Conservation (phyloP, 1,140 invertebrate genomes). For the Cotesia vestalis region DNA sequence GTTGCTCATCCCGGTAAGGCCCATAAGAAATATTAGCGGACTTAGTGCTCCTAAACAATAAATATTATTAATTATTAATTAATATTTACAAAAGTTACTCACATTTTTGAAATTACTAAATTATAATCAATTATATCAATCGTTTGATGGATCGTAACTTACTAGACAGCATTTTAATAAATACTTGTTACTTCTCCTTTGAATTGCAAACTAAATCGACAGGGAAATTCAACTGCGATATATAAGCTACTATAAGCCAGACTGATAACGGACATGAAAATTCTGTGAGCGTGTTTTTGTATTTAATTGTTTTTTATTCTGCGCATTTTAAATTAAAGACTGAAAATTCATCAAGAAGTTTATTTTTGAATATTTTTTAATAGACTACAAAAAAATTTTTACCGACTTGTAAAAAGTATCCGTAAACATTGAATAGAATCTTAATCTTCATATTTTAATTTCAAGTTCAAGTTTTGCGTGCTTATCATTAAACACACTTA, state of each 20-base stretch:
- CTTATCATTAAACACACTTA: background rate
- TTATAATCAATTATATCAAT: background rate
- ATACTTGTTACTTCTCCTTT: background rate
- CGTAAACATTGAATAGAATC: too few species aligned
- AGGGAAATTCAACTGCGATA: conserved; percentile 20
- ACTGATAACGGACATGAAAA: conserved; percentile 33
- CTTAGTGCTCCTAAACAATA: background rate
- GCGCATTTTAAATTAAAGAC: too few species aligned
- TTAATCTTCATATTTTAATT: too few species aligned
- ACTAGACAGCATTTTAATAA: background rate
- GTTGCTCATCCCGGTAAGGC: background rate
- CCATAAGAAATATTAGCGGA: background rate
- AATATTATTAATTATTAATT: background rate
- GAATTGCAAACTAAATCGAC: conserved; percentile 10
- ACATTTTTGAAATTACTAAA: background rate
- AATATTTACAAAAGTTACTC: background rate
- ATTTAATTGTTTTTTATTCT: background rate
- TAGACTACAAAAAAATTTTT: too few species aligned
- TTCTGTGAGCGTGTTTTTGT: conserved; percentile 16
- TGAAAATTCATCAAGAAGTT: too few species aligned
- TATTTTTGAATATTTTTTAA: too few species aligned
- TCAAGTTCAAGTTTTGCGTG: too few species aligned
- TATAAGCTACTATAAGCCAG: conserved; percentile 21
- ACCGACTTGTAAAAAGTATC: too few species aligned
- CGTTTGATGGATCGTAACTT: background rate